phyloP scores from a whole-genome alignment of 2,888 invertebrate species.

The Argyra leucocephala region DNA sequence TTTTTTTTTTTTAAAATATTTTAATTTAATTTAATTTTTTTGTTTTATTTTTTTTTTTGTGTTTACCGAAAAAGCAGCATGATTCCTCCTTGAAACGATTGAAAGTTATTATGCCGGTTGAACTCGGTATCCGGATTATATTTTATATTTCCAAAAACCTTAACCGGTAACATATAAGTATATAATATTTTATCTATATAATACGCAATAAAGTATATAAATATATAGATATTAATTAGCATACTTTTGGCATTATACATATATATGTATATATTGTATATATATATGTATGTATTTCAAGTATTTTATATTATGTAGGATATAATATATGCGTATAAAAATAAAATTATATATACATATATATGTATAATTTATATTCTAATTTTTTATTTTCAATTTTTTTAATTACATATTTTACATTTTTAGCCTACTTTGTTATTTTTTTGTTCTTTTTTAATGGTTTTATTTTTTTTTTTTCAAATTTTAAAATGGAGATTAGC shows the following conservation, averaged over 20 bases:
- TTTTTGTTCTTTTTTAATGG: too few species aligned
- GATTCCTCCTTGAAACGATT: constrained; percentile 82
- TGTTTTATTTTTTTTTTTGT: constrained; percentile 30
- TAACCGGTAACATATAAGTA: constrained; percentile 27
- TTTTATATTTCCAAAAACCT: constrained; percentile 90
- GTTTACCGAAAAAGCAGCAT: constrained; percentile 87
- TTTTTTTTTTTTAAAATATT: background rate
- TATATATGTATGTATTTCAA: constrained; percentile 25
- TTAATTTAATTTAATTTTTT: constrained; percentile 18
- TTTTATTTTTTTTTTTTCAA: too few species aligned
- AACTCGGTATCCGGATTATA: constrained; percentile 75
- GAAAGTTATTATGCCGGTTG: constrained; percentile 93
- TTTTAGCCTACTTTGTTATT: too few species aligned
- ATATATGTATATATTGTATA: constrained; percentile 26
- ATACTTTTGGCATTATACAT: constrained; percentile 24
- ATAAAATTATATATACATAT: constrained; percentile 9
- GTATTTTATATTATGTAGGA: background rate
- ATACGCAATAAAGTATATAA: constrained; percentile 6
- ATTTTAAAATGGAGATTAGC: too few species aligned
- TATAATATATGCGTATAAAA: background rate
- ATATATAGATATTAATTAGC: constrained; percentile 17
- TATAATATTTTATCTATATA: constrained; percentile 6
- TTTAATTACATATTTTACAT: too few species aligned
- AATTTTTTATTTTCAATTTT: background rate
- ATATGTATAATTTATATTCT: constrained; percentile 14